Conservation (phyloP, 2,113 vertebrate genomes). For the Nematolebias whitei region DNA sequence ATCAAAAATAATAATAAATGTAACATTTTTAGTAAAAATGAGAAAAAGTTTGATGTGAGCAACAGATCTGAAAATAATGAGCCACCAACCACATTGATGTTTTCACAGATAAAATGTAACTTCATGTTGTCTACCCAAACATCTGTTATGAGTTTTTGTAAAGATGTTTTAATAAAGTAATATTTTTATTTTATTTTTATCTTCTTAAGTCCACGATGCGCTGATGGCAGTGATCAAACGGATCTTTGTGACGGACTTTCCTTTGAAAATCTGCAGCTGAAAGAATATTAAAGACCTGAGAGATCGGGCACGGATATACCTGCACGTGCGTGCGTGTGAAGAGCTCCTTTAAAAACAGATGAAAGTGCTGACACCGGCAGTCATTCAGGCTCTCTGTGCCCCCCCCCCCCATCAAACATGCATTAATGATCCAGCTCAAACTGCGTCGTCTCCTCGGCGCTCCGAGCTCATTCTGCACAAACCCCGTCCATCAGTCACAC, state of each 20-base stretch:
- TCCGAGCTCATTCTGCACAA: slow-evolving; percentile 4
- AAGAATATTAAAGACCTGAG: slow-evolving; percentile 57
- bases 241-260: slow-evolving; percentile 42
- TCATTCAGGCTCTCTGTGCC: slow-evolving; percentile 21
- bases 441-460: background rate
- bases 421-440: slow-evolving; percentile 15
- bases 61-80: too few species aligned
- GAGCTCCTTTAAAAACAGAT: slow-evolving; percentile 60
- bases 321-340: slow-evolving; percentile 29
- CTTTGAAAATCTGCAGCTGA: slow-evolving; percentile 64
- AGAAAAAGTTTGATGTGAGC: too few species aligned
- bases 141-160: background rate
- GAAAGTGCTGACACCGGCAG: slow-evolving; percentile 63
- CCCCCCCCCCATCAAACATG: slow-evolving; percentile 40
- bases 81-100: background rate
- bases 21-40: too few species aligned
- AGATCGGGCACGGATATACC: slow-evolving; percentile 39
- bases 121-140: background rate
- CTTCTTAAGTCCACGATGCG: slow-evolving; percentile 2
- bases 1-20: too few species aligned
- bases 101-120: background rate
- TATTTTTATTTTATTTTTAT: background rate
- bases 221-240: slow-evolving; percentile 60
- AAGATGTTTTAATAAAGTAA: background rate
- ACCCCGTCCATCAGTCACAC: slow-evolving; percentile 25